Evolutionary conservation across 1,140 invertebrate genomes (phyloP), one percentile per base, ranked within the genome.

Genomic region (Pomacea maculata): DNA sequence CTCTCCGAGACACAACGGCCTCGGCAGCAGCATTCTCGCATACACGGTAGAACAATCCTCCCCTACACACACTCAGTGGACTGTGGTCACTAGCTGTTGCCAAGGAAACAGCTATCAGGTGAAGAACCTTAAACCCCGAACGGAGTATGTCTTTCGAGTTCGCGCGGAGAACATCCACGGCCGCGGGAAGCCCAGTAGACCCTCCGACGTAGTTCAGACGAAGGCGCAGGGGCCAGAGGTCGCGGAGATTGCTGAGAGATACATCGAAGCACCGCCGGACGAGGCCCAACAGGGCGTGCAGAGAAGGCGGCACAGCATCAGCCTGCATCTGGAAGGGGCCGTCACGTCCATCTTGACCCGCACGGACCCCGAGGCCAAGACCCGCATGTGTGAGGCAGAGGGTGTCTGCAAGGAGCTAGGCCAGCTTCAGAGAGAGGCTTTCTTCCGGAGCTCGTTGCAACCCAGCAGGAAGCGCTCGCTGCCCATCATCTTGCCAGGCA

Each of bases 91-190:
- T 85, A 98, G 96, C 83, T 99, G 98, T 90, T 97, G 97, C 4
- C 94, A 98, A 78, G 95, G 94, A 85, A 96, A 96, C 0, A 96
- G 95, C 83, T 98, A 97, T 89, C 97, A 95, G 1, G 96, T 97
- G 0, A 95, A 96, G 88, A 95, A 96, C 86, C 91, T 99, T 11
- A 95, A 93, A 11, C 96, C 99, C 21, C 96, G 96, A 73, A 94
- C 94, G 83, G 94, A 96, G 19, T 99, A 99, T 90, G 96, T 98
- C 84, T 99, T 99, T 94, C 94, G 97, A 76, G 97, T 99, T 1
- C 95, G 97, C 92, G 97, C 98, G 78, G 98, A 99, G 92, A 99
- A 99, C 92, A 95, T 97, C 87, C 97, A 97, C 89, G 98, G 98
- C 64, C 94, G 95, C 75, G 98, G 97, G 25, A 97, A 99, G 85